Evolutionary conservation across 1,140 invertebrate species (phyloP), one percentile per base, ranked within the genome.

Genomic region (Protaetia brevitarsis): DNA sequence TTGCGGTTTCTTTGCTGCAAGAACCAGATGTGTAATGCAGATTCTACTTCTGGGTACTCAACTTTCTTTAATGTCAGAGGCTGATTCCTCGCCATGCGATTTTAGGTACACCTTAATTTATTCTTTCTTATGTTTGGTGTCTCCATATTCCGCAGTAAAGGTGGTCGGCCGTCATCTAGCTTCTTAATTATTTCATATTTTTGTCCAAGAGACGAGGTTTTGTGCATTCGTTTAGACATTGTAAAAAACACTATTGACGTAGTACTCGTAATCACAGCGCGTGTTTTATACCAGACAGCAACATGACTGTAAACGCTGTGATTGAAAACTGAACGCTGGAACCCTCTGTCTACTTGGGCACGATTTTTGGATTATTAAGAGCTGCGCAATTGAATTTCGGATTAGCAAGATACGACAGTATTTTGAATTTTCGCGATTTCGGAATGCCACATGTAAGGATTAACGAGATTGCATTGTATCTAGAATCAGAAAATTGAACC

Each of bases 21-120:
- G 1, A 57, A 57, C 51, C 51, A 57, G n/a, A 1, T 8, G 21
- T 57, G n/a, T 21, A 23, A 26, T 3, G 51, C 51, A 57, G 2
- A 8, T 57, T 57, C 51, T 57, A 57, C 27, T 26, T 26, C 19
- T 57, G 51, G 51, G 51, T 57, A 34, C n/a, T 34, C 31, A 7
- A 7, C 31, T 34, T 26, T 28, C 51, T 57, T 57, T 28, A 16
- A 57, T 57, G 51, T 26, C 27, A 26, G 51, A 26, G 19, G n/a
- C n/a, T n/a, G n/a, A n/a, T n/a, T n/a, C n/a, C n/a, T n/a, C n/a
- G n/a, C n/a, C n/a, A n/a, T n/a, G n/a, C n/a, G 1, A 16, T 13
- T 41, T 41, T 13, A n/a, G 11, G 36, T 10, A 41, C 6, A 13
- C n/a, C n/a, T n/a, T n/a, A 1, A 41, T 10, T n/a, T 41, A 5